phyloP scores from a whole-genome alignment of 2,888 invertebrate genomes.

The Eudemis profundana region DNA sequence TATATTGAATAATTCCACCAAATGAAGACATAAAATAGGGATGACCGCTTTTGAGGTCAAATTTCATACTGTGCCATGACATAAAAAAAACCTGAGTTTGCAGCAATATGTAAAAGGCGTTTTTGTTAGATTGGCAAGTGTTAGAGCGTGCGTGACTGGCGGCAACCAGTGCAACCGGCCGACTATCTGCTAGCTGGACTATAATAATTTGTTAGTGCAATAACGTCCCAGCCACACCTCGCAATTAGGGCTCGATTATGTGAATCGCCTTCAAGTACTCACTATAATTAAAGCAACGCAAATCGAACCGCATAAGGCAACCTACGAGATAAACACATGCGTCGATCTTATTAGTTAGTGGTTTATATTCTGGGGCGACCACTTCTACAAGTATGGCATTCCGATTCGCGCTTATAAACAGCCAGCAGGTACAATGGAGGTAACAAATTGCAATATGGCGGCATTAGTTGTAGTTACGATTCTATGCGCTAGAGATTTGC shows the following conservation, averaged over 20 bases:
- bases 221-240: slow-evolving; percentile 67
- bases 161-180: slow-evolving; percentile 55
- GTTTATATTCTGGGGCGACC: slow-evolving; percentile 34
- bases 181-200: slow-evolving; percentile 55
- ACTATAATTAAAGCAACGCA: slow-evolving; percentile 53
- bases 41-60: no score
- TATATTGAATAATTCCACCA: no score
- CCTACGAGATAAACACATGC: slow-evolving; percentile 49
- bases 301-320: slow-evolving; percentile 58
- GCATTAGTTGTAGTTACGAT: slow-evolving; percentile 54
- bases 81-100: no score
- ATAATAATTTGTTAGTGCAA: slow-evolving; percentile 64
- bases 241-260: slow-evolving; percentile 71
- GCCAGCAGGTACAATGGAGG: slow-evolving; percentile 47
- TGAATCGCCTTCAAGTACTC: slow-evolving; percentile 53
- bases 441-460: slow-evolving; percentile 50
- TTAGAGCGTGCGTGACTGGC: slow-evolving; percentile 50
- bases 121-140: background rate
- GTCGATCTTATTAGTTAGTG: slow-evolving; percentile 32
- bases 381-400: slow-evolving; percentile 26
- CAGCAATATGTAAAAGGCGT: background rate
- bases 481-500: slow-evolving; percentile 72
- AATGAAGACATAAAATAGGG: no score
- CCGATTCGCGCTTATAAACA: slow-evolving; percentile 37
- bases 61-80: no score